These are phyloP conservation scores for Phataginus tricuspis DNA, from an alignment of 2,797 vertebrate genomes.

Conservation along the genomic window DNA sequence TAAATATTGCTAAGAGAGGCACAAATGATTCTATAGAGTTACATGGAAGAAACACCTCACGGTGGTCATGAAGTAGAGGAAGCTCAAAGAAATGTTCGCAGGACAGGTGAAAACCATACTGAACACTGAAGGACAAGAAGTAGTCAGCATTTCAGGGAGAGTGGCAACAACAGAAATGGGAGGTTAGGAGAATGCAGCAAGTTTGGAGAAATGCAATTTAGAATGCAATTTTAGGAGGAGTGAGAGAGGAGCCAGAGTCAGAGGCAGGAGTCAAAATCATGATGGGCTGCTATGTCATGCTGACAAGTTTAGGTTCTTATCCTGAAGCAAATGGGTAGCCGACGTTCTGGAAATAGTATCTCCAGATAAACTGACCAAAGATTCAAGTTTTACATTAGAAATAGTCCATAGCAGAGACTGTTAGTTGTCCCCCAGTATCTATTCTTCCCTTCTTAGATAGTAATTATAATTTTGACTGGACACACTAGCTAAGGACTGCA, in stretches of 20 bases:
- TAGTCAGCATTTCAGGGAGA: constrained; percentile 36
- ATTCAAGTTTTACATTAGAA: neutral
- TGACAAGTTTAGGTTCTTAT: neutral
- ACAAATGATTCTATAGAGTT: constrained; percentile 14
- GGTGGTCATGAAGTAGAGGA: neutral
- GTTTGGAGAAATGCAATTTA: neutral
- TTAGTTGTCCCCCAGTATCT: neutral
- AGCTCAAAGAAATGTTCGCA: constrained; percentile 33
- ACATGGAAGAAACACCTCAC: constrained; percentile 21
- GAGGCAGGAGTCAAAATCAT: neutral
- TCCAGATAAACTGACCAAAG: neutral
- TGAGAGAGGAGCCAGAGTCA: neutral
- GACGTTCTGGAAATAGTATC: neutral
- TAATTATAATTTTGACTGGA: neutral
- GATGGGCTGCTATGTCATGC: neutral
- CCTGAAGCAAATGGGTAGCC: neutral
- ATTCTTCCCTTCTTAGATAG: neutral
- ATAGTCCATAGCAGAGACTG: neutral
- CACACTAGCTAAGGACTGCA: neutral
- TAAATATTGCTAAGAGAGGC: neutral
- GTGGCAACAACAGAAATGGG: neutral
- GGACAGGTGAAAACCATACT: neutral
- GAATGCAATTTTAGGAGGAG: neutral
- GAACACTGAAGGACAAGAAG: constrained; percentile 25
- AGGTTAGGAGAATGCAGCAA: neutral